Percentiles rank a stretch among this genome's conserved stretches.
Evolutionary conservation across 2,888 invertebrate genomes (phyloP).

Genomic region (Chalcosyrphus nemorum): DNA sequence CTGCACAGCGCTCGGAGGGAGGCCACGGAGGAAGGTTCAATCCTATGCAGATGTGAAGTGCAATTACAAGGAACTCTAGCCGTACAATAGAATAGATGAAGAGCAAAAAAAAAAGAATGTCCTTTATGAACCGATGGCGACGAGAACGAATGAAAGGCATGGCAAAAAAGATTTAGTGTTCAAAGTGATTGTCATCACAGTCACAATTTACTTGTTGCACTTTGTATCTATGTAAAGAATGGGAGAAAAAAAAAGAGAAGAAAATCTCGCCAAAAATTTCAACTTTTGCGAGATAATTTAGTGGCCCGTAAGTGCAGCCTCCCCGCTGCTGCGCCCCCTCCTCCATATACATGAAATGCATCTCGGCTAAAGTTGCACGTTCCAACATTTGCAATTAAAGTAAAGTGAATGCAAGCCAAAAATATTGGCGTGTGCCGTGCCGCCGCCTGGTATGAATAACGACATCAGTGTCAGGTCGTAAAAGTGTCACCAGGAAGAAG

Average conservation of each 20-base stretch:
- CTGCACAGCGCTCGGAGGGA: background rate
- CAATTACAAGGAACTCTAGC: slow-evolving; percentile 52
- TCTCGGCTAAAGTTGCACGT: slow-evolving; percentile 20
- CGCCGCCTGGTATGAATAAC: slow-evolving; percentile 15
- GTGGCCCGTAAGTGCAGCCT: slow-evolving; percentile 4
- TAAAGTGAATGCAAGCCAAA: slow-evolving; percentile 48
- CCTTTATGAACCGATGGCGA: slow-evolving; percentile 3
- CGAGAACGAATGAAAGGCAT: background rate
- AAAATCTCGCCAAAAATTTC: background rate
- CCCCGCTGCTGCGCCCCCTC: background rate
- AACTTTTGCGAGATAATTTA: slow-evolving; percentile 54
- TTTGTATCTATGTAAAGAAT: background rate
- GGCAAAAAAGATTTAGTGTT: slow-evolving; percentile 58
- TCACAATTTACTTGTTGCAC: slow-evolving; percentile 69
- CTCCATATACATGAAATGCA: background rate
- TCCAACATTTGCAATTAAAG: slow-evolving; percentile 49
- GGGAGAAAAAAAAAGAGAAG: background rate
- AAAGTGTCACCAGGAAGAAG: slow-evolving; percentile 33
- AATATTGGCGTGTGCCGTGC: slow-evolving; percentile 22
- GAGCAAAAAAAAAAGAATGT: background rate
- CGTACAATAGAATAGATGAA: background rate
- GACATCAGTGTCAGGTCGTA: slow-evolving; percentile 21
- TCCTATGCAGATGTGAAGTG: slow-evolving; percentile 68
- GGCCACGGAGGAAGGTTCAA: slow-evolving; percentile 43
- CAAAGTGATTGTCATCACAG: slow-evolving; percentile 69